Evolutionary conservation across 2,888 invertebrate genomes (phyloP), one percentile per base, ranked within the genome.

Genomic region (Trissolcus brochymenae): DNA sequence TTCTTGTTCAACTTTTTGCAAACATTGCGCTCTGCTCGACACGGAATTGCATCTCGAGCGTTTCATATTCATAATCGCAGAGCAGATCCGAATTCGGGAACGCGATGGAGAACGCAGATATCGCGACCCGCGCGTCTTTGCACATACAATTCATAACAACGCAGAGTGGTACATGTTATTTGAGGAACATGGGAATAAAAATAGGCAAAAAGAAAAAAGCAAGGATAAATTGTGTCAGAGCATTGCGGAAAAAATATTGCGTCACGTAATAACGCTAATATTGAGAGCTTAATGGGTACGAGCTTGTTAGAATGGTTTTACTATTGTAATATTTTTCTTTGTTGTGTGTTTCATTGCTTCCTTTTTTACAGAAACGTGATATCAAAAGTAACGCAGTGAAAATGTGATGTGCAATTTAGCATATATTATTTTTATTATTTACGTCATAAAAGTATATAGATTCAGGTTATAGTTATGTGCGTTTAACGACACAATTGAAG

Each of bases 61-160:
- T 59, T 59, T 64, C 25, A 57, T 40, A 73, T 66, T 50, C 60
- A 50, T 55, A 66, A 71, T 65, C 35, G 56, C 56, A 67, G 35
- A 25, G 21, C 21, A 25, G 21, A 61, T 67, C 57, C 50, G 50
- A 55, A 74, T 74, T 74, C 51, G 53, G 46, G 25, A 43, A 53
- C 56, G 25, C 66, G 61, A 74, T 74, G 62, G 60, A 56, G 54
- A 67, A 50, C 51, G 57, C 25, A 53, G 62, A 74, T 74, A 74
- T 17, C 19, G 16, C 49, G 25, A 19, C 6, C 40, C 62, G 50
- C 49, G 51, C 57, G 35, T 74, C 74, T 61, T 67, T 50, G 72
- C 60, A 53, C 56, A 41, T 57, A 62, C 67, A 61, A 74, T 74
- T 62, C 61, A 68, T 74, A 74, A 67, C 62, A 67, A 74, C 57